Conservation (phyloP, 2,797 vertebrate genomes). For the Erethizon dorsatum region DNA sequence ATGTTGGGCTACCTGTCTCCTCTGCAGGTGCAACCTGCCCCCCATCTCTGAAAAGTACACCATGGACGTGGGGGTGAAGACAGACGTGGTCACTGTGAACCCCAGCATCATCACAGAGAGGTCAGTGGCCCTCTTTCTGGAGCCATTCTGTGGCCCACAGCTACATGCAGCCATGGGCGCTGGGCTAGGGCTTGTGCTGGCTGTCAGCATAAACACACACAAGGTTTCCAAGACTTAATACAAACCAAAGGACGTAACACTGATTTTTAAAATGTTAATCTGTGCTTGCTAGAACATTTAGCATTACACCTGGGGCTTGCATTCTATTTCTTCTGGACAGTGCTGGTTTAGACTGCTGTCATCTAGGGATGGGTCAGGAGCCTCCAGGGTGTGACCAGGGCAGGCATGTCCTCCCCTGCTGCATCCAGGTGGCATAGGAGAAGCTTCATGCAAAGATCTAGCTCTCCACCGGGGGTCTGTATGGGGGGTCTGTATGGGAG, state of each 20-base stretch:
- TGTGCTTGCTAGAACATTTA: neutral
- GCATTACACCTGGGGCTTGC: neutral
- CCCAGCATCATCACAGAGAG: constrained; percentile 99
- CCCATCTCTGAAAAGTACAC: constrained; percentile 97
- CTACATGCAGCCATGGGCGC: neutral
- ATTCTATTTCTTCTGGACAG: neutral
- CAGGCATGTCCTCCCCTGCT: neutral
- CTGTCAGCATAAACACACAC: neutral
- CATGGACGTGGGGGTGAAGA: constrained; percentile 97
- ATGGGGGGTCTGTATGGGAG: neutral
- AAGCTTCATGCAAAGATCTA: neutral
- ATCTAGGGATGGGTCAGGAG: neutral
- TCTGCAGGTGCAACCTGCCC: constrained; percentile 97
- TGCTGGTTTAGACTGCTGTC: neutral
- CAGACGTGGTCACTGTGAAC: constrained; percentile 98
- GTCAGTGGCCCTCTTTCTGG: constrained; percentile 87
- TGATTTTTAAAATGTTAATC: constrained; percentile 1
- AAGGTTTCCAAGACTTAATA: neutral
- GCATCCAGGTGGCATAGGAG: neutral
- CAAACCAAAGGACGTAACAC: neutral
- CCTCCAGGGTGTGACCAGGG: neutral
- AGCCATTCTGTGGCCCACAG: neutral
- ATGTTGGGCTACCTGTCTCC: constrained; percentile 56
- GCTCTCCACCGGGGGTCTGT: neutral
- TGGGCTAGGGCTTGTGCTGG: neutral